These are phyloP conservation scores for Perca schrenkii DNA, from an alignment of 2,113 vertebrate genomes.

Conservation along the genomic window DNA sequence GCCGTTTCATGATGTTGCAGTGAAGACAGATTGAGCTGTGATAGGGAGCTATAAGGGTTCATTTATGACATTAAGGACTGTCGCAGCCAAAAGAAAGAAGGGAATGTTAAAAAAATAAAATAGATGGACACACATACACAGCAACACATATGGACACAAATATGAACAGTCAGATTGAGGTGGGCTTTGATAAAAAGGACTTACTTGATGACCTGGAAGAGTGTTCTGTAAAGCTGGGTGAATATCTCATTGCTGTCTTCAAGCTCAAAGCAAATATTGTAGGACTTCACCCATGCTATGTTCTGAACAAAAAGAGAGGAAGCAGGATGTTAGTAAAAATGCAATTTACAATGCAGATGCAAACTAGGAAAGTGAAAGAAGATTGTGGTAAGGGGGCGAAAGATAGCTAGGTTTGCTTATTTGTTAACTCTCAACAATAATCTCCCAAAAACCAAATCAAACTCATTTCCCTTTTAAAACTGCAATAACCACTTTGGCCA, in stretches of 20 bases:
- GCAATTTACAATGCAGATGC: background rate
- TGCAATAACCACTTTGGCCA: too few species aligned
- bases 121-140: background rate
- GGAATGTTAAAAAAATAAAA: background rate
- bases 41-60: background rate
- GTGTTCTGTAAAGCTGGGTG: slow-evolving; percentile 96
- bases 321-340: background rate
- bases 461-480: background rate
- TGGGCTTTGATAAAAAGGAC: slow-evolving; percentile 70
- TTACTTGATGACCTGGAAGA: slow-evolving; percentile 99
- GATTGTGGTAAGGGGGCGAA: background rate
- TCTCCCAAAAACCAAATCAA: background rate
- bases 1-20: slow-evolving; percentile 29
- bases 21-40: slow-evolving; percentile 3
- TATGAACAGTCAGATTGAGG: background rate
- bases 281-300: slow-evolving; percentile 99
- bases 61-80: slow-evolving; percentile 17
- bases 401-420: background rate
- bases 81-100: background rate
- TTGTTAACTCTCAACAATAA: background rate
- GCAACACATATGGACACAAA: background rate
- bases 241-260: slow-evolving; percentile 99
- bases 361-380: background rate
- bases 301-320: slow-evolving; percentile 84
- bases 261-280: slow-evolving; percentile 99